phyloP scores from a whole-genome alignment of 2,888 invertebrate genomes.

The Silvanus unidentatus region DNA sequence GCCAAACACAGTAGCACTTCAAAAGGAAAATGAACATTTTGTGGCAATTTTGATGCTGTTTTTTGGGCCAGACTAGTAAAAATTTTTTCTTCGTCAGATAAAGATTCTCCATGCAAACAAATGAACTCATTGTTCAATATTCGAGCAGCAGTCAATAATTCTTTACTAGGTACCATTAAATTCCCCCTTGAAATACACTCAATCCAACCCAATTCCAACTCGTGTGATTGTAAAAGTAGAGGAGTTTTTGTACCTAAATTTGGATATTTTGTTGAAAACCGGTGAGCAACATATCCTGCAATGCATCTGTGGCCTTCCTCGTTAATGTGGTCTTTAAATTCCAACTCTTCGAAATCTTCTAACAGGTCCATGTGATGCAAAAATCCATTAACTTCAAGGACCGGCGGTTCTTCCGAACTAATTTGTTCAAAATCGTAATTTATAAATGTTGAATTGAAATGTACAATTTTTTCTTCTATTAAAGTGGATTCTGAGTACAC shows the following conservation, averaged over 20 bases:
- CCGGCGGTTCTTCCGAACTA: too few relatives aligned
- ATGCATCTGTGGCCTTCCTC: constrained; percentile 9
- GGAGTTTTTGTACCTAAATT: constrained; percentile 4
- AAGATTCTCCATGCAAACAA: not conserved
- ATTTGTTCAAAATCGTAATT: not conserved
- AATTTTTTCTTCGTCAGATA: not conserved
- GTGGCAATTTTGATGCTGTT: not conserved
- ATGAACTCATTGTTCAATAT: not conserved
- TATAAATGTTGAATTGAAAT: not conserved
- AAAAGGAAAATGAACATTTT: not conserved
- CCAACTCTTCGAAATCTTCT: constrained; percentile 11
- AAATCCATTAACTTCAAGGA: too few relatives aligned
- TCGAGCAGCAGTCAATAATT: not conserved
- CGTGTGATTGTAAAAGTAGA: not conserved
- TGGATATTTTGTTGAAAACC: constrained; percentile 14
- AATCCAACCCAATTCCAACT: not conserved
- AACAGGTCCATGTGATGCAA: too few relatives aligned
- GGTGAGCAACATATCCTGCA: constrained; percentile 13
- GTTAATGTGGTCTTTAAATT: constrained; percentile 10
- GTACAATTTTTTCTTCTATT: not conserved
- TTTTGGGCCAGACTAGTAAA: not conserved
- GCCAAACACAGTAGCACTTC: not conserved
- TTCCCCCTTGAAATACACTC: not conserved
- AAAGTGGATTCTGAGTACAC: not conserved
- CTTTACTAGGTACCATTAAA: not conserved